These are phyloP conservation scores for Zosterops lateralis DNA, from an alignment of 2,113 vertebrate genomes.

Conservation along the genomic window DNA sequence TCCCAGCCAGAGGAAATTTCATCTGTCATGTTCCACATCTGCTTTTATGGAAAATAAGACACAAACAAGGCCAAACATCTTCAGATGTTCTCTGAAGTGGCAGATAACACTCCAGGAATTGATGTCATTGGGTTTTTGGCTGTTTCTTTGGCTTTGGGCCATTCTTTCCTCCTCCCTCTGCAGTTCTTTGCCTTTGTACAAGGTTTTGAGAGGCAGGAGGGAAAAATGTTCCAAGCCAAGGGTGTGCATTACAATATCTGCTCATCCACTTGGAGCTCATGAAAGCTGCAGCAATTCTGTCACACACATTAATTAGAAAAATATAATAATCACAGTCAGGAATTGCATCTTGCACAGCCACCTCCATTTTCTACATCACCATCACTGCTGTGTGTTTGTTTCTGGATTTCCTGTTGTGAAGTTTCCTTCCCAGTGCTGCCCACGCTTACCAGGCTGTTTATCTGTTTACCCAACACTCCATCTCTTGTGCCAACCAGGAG, in stretches of 20 bases:
- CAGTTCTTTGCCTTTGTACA: not conserved
- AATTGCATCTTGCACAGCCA: not conserved
- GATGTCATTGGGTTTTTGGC: not conserved
- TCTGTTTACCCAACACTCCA: not conserved
- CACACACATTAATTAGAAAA: not conserved
- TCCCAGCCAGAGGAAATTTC: not conserved
- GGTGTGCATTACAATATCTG: not conserved
- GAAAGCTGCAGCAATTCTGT: not conserved
- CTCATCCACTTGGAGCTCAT: not conserved
- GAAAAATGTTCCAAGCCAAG: not conserved
- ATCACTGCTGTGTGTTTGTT: not conserved
- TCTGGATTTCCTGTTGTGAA: not conserved
- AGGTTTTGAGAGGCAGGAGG: not conserved
- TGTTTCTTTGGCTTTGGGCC: not conserved
- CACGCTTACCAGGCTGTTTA: not conserved
- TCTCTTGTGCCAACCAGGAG: not conserved
- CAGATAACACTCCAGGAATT: not conserved
- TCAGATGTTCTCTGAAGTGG: not conserved
- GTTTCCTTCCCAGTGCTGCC: not conserved
- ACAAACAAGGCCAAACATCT: not conserved
- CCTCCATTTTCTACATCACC: not conserved
- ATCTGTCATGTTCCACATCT: not conserved
- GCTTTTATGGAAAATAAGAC: not conserved
- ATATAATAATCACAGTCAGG: accelerated
- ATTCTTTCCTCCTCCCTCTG: not conserved